Conservation (phyloP, 1,140 invertebrate genomes). For the Lordiphosa stackelbergi region DNA sequence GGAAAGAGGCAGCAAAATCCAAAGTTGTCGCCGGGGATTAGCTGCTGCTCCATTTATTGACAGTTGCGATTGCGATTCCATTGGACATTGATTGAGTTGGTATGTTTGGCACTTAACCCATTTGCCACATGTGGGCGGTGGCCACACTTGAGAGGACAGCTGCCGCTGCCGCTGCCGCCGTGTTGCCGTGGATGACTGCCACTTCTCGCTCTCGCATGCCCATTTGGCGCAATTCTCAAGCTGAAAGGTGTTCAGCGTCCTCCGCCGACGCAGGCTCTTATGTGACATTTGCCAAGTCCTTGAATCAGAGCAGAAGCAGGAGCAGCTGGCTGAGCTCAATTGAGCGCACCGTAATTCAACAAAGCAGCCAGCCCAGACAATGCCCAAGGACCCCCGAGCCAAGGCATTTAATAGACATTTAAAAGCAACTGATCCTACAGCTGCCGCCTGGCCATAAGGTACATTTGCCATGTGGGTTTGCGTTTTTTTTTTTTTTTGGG, state of each 20-base stretch:
- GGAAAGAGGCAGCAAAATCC: conserved; percentile 1
- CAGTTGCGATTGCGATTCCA: conserved; percentile 63
- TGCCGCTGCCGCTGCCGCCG: conserved; percentile 31
- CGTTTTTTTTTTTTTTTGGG: conserved; percentile 18
- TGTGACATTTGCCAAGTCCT: conserved; percentile 46
- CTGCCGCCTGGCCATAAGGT: conserved; percentile 9
- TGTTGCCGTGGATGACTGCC: conserved; percentile 15
- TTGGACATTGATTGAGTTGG: conserved; percentile 66
- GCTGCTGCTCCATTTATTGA: conserved; percentile 63
- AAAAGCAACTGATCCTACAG: conserved; percentile 28
- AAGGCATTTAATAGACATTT: conserved; percentile 47
- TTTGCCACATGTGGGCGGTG: conserved; percentile 40
- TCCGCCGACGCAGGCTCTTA: conserved; percentile 31
- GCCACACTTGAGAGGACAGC: conserved; percentile 52
- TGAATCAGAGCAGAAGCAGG: conserved; percentile 43
- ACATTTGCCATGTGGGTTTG: conserved; percentile 19
- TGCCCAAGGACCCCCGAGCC: conserved; percentile 2
- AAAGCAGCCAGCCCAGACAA: conserved; percentile 27
- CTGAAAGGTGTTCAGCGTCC: conserved; percentile 27
- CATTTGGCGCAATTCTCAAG: conserved; percentile 44
- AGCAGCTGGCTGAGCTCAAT: conserved; percentile 26
- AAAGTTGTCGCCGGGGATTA: conserved; percentile 34
- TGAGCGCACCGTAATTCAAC: conserved; percentile 27
- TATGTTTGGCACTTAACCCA: conserved; percentile 64
- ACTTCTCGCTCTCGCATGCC: conserved; percentile 16